Base-by-base conservation (phyloP, 2,888 invertebrate species). In the Brachycybe producta region DNA sequence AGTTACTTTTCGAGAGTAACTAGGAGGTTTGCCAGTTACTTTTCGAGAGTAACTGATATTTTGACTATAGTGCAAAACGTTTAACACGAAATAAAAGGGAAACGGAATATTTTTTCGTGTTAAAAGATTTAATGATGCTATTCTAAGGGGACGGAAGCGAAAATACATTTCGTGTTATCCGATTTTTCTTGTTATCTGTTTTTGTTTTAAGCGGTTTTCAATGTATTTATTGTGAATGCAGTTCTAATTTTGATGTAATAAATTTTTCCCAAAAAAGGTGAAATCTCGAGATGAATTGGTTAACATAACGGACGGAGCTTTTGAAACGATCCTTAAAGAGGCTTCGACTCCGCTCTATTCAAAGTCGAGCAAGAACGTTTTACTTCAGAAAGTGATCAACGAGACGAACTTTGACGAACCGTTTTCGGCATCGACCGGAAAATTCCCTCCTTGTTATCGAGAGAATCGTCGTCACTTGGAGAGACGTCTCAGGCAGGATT, bases 321-420 rank as follows among this genome's bases (percentile, higher is more conserved):
- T 24, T 24, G 15, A 41, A n/a, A 17, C 21, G 15, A 24, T 41
- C 24, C 26, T 41, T 17, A 17, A 41, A 7, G 41, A 41, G 7
- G 41, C 41, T 2, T 41, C 41, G n/a, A 24, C 23, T 13, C 41
- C 41, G 1, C 21, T 41, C 7, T 41, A 26, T n/a, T 17, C 23
- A 17, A 24, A 13, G 15, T 41, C 41, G 4, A 24, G 38, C 21
- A 51, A 51, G 21, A 49, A 38, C 30, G 19, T 35, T 8, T 28
- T 52, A 19, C n/a, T 52, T 27, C 41, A 35, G 21, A 49, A 41
- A 21, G 26, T 52, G 2, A 23, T 52, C 19, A n/a, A 28, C 15
- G 52, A 42, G 15, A 34, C 35, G 1, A 49, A 42, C 8, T 27
- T 36, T 27, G 48, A 52, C 23, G 52, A 52, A 28, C 41, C 23